Conservation (phyloP, 2,888 invertebrate genomes). For the Thereva nobilitata region DNA sequence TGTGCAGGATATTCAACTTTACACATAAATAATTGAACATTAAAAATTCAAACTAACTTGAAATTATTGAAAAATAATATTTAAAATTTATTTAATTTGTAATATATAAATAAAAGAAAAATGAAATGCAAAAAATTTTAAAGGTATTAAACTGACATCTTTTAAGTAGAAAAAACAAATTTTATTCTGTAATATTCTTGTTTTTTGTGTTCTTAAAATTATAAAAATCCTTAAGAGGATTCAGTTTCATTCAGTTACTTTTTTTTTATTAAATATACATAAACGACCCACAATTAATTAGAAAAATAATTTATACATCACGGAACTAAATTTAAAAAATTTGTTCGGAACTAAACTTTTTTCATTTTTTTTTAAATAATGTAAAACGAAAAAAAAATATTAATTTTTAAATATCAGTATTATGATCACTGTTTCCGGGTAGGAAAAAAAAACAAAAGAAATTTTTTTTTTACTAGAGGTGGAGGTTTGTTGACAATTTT, state of each 20-base stretch:
- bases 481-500: no score
- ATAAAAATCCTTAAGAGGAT: slow-evolving; percentile 6
- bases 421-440: background rate
- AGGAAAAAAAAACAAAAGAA: slow-evolving; percentile 1
- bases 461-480: no score
- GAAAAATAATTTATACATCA: slow-evolving; percentile 34
- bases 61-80: no score
- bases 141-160: no score
- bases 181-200: slow-evolving; percentile 35
- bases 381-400: no score
- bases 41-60: no score
- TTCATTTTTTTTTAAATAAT: background rate
- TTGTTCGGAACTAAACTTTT: slow-evolving; percentile 30
- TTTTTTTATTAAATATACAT: slow-evolving; percentile 29
- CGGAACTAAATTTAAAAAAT: slow-evolving; percentile 24
- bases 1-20: no score
- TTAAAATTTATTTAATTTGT: no score
- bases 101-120: no score
- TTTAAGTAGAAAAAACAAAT: slow-evolving; percentile 39
- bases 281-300: slow-evolving; percentile 28
- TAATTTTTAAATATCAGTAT: no score
- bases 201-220: slow-evolving; percentile 35
- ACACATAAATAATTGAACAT: no score
- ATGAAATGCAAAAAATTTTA: no score
- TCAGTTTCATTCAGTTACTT: background rate